These are phyloP conservation scores for Hyppa rectilinea DNA, from an alignment of 2,888 invertebrate species.

Conservation along the genomic window DNA sequence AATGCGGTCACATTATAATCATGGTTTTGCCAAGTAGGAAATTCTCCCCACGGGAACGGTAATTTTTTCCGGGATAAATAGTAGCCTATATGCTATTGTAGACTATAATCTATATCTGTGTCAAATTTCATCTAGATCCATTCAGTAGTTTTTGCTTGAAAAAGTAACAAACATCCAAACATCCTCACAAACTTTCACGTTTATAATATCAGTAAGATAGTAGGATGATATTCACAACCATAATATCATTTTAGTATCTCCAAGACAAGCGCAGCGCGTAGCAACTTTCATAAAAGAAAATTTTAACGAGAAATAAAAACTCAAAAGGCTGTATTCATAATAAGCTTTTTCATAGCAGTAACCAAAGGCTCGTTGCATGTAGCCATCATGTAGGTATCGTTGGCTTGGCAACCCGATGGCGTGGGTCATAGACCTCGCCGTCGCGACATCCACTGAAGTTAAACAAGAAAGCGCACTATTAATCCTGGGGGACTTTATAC, in stretches of 20 bases:
- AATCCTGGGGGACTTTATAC: conserved; percentile 79
- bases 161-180: no score
- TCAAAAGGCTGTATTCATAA: conserved; percentile 75
- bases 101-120: no score
- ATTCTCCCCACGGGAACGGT: no score
- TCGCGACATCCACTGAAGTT: conserved; percentile 83
- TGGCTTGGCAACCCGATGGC: conserved; percentile 82
- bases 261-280: conserved; percentile 22
- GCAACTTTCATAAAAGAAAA: conserved; percentile 59
- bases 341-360: conserved; percentile 78
- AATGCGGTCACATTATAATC: neutral
- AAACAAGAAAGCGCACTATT: conserved; percentile 84
- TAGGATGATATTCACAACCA: neutral
- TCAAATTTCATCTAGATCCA: no score
- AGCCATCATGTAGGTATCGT: conserved; percentile 80
- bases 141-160: no score
- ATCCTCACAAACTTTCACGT: no score
- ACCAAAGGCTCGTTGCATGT: conserved; percentile 74
- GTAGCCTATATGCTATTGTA: no score
- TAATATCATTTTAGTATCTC: conserved; percentile 1
- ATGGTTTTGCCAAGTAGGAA: no score
- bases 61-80: no score
- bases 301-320: conserved; percentile 76
- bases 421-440: conserved; percentile 87
- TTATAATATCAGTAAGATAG: no score